phyloP scores from a whole-genome alignment of 2,113 vertebrate genomes.

The Hippocampus guttulatus region DNA sequence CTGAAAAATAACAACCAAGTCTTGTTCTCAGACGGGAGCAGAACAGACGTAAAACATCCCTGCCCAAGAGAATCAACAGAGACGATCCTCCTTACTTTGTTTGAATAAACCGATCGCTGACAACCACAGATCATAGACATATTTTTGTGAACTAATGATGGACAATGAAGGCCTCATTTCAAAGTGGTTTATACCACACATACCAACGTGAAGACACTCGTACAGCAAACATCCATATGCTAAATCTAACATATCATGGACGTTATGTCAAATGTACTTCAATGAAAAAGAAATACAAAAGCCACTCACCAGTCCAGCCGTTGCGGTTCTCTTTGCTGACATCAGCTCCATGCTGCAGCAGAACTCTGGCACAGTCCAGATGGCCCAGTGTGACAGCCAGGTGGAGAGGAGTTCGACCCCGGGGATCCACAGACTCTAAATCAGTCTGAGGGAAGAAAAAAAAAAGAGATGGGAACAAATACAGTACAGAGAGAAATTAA shows the following conservation, averaged over 20 bases:
- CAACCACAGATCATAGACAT: too few species aligned
- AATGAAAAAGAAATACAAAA: neutral
- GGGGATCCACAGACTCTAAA: constrained; percentile 86
- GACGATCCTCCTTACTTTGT: too few species aligned
- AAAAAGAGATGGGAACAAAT: constrained; percentile 2
- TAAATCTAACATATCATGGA: too few species aligned
- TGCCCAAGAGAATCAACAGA: too few species aligned
- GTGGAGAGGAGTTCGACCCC: constrained; percentile 91
- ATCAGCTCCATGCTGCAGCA: constrained; percentile 86
- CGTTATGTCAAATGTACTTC: neutral
- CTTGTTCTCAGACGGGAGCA: neutral
- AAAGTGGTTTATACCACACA: too few species aligned
- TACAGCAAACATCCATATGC: too few species aligned
- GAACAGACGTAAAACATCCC: too few species aligned
- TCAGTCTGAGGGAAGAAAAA: constrained; percentile 70
- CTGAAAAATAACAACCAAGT: neutral
- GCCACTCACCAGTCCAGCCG: constrained; percentile 89
- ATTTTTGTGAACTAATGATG: too few species aligned
- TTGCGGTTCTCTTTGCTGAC: constrained; percentile 93
- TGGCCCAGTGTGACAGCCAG: constrained; percentile 89
- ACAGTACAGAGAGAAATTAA: neutral
- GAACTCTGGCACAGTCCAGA: constrained; percentile 86
- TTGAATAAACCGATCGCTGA: too few species aligned
- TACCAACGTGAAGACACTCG: too few species aligned
- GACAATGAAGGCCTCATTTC: too few species aligned